Base-by-base conservation (phyloP, 92 coral and sea anemone genomes). In the Epizoanthus ramosus region DNA sequence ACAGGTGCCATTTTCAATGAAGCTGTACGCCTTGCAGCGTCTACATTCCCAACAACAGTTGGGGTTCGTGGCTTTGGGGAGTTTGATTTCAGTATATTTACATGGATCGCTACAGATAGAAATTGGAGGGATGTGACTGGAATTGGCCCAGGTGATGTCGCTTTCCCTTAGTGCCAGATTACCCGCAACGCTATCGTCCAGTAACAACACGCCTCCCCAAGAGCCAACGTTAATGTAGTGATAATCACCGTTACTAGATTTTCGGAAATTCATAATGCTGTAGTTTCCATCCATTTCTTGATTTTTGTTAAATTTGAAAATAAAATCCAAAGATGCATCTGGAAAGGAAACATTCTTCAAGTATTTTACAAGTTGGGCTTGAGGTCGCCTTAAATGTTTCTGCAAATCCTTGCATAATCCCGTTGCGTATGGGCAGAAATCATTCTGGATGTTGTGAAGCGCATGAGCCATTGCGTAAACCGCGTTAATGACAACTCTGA, bases 391-490 rank as follows among this genome's bases (percentile, higher is more conserved):
- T 8, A 77, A 41, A 21, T 61, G 71, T 52, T 81, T 58, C 54
- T 63, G 86, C 92, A 95, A 83, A 18, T 74, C 80, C 14, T 35
- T 65, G 75, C 98, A 95, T 68, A 94, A 64, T 0, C 90, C 87
- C 12, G 79, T 37, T 54, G 58, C 79, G 15, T 91, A 85, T 3
- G 68, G 58, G 57, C 98, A 95, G 6, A 93, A 57, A 8, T 9
- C 86, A 16, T 57, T 79, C 61, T 95, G 95, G 90, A 95, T 90
- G 84, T 84, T 88, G 84, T 93, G 74, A 14, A 95, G 88, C 1
- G 98, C 93, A 80, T 95, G 86, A 12, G 97, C 95, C 79, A 91
- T 88, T 47, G 98, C 97, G 71, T 93, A 91, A 5, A 95, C 91
- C 10, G 98, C 98, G 71, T 95, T 95, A 17, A 95, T 91, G 9